phyloP scores from a whole-genome alignment of 2,797 vertebrate species.

The Coracias cyanogaster region DNA sequence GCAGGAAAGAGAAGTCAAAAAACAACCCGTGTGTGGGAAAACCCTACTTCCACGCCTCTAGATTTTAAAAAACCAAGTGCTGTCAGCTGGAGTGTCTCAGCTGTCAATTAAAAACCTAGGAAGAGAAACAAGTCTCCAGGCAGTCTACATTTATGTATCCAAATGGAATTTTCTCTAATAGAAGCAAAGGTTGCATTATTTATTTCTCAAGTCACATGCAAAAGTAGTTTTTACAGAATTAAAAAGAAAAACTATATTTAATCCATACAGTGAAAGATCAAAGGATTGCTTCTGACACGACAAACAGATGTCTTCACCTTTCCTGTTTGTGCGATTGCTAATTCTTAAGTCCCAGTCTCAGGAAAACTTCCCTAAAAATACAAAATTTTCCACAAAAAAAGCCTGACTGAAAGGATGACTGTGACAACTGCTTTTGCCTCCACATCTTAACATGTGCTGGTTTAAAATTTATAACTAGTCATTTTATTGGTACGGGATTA shows the following conservation, averaged over 20 bases:
- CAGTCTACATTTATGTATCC: background rate
- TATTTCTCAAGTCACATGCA: constrained; percentile 10
- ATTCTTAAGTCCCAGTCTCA: background rate
- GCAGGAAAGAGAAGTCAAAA: background rate
- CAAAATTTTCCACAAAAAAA: background rate
- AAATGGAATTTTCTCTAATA: background rate
- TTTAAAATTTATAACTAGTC: background rate
- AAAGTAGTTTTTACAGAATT: background rate
- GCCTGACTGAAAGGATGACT: background rate
- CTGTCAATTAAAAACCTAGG: constrained; percentile 53
- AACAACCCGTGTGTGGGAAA: background rate
- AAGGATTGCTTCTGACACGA: background rate
- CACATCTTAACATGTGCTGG: background rate
- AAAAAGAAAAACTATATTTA: constrained; percentile 23
- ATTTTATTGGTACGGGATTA: background rate
- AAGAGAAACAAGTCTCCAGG: constrained; percentile 44
- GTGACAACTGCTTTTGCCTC: background rate
- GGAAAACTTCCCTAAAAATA: background rate
- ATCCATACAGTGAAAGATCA: background rate
- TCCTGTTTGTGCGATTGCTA: background rate
- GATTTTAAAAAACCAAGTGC: background rate
- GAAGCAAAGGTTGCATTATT: constrained; percentile 19
- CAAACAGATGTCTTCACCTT: background rate
- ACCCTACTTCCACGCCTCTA: background rate
- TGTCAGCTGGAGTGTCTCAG: constrained; percentile 59